A percentile compares a stretch with the other conserved stretches of the same genome.
Conservation (phyloP, 2,797 vertebrate genomes). For the Lutjanus argentimaculatus region DNA sequence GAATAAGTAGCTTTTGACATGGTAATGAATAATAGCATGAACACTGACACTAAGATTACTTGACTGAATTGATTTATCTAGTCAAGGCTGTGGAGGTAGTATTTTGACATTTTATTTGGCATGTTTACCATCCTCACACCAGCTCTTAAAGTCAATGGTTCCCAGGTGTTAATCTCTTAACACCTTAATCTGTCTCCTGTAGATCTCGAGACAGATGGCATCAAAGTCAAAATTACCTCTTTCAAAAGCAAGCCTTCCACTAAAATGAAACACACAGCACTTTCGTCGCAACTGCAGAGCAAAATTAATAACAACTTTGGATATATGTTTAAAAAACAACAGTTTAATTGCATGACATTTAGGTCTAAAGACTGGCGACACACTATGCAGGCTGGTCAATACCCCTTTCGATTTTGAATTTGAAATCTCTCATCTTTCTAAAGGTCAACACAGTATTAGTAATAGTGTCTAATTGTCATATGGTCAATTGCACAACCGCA, state of each 20-base stretch:
- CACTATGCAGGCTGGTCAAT: slow-evolving; percentile 47
- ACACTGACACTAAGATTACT: background rate
- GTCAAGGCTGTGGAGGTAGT: background rate
- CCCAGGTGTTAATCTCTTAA: slow-evolving; percentile 49
- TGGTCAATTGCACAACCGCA: slow-evolving; percentile 36
- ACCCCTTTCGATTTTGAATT: slow-evolving; percentile 47
- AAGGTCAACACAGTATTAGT: slow-evolving; percentile 60
- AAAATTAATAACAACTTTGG: background rate
- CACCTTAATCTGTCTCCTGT: slow-evolving; percentile 33
- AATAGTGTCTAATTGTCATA: slow-evolving; percentile 39
- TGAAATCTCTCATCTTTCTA: slow-evolving; percentile 36
- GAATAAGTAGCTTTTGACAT: background rate
- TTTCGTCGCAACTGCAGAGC: background rate
- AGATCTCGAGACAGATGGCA: slow-evolving; percentile 37
- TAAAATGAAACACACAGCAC: background rate
- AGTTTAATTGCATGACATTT: slow-evolving; percentile 40
- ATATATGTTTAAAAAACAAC: background rate
- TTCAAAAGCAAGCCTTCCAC: background rate
- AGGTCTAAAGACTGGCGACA: slow-evolving; percentile 18
- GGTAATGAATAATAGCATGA: background rate
- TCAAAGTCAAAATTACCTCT: slow-evolving; percentile 17
- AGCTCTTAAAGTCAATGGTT: slow-evolving; percentile 9
- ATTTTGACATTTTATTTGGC: slow-evolving; percentile 9
- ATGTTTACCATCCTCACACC: slow-evolving; percentile 9
- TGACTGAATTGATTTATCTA: background rate